These are phyloP conservation scores for Heterodera filipjevi DNA, from an alignment of 2,888 invertebrate genomes.

Conservation along the genomic window DNA sequence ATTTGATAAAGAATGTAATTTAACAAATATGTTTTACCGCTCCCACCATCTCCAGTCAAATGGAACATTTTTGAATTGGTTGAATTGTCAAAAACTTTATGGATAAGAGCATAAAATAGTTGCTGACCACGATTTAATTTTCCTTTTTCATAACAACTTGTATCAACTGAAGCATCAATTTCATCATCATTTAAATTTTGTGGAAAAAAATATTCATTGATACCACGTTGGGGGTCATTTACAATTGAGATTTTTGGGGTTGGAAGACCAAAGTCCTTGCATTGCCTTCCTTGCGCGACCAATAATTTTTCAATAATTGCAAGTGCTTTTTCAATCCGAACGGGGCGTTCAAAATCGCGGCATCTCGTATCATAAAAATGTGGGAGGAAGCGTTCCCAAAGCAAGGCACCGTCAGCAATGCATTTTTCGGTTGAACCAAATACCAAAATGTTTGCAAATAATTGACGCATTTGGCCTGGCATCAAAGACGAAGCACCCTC, in stretches of 20 bases:
- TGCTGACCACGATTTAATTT: not conserved
- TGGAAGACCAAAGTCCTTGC: conserved; percentile 18
- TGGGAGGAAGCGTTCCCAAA: conserved; percentile 1
- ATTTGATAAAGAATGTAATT: conserved; percentile 20
- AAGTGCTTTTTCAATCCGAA: not conserved
- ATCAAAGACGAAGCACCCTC: not conserved
- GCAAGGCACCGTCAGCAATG: not conserved
- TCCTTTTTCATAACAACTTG: not conserved
- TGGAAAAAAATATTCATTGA: conserved; percentile 22
- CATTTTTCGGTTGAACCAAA: conserved; percentile 14
- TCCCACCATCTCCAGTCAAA: conserved; percentile 31
- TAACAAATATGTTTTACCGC: conserved; percentile 33
- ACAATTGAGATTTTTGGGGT: not conserved
- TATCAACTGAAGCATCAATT: not conserved
- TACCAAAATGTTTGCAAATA: conserved; percentile 19
- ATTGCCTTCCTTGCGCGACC: not conserved
- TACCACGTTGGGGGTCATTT: not conserved
- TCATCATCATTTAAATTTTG: conserved; percentile 18
- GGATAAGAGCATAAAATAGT: not conserved
- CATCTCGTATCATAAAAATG: conserved; percentile 9
- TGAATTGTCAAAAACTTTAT: not conserved
- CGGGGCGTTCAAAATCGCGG: not conserved
- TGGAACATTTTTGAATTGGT: conserved; percentile 27
- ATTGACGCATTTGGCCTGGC: conserved; percentile 1
- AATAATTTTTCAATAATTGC: not conserved